phyloP scores from a whole-genome alignment of 2,797 vertebrate species.

The Cyclura pinguis region DNA sequence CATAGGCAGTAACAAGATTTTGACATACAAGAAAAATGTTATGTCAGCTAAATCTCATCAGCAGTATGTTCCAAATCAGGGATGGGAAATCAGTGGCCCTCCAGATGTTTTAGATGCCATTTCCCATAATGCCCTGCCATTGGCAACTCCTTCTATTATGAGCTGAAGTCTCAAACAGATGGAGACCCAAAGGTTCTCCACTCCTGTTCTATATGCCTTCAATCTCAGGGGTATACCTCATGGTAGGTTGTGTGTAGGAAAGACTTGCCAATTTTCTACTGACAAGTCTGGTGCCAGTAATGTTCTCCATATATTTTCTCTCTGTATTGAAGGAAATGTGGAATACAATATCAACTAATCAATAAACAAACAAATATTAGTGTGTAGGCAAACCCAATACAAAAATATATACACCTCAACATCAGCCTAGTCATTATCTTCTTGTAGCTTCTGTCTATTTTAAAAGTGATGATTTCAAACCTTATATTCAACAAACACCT shows the following conservation, averaged over 20 bases:
- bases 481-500: background rate
- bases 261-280: background rate
- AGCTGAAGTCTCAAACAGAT: background rate
- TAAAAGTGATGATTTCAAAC: background rate
- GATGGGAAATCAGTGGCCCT: background rate
- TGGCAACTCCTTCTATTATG: background rate
- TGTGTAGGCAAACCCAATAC: too few species aligned
- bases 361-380: too few species aligned
- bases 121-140: background rate
- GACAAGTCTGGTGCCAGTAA: background rate
- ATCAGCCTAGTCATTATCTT: background rate
- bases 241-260: background rate
- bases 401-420: background rate
- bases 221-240: background rate
- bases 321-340: too few species aligned
- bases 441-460: constrained; percentile 5
- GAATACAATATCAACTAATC: too few species aligned
- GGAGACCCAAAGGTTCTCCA: background rate
- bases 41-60: background rate
- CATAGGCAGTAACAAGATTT: background rate
- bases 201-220: background rate
- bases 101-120: background rate
- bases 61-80: background rate
- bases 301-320: background rate
- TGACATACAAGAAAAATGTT: background rate